phyloP scores from a whole-genome alignment of 2,113 vertebrate genomes.

The Polyodon spathula region DNA sequence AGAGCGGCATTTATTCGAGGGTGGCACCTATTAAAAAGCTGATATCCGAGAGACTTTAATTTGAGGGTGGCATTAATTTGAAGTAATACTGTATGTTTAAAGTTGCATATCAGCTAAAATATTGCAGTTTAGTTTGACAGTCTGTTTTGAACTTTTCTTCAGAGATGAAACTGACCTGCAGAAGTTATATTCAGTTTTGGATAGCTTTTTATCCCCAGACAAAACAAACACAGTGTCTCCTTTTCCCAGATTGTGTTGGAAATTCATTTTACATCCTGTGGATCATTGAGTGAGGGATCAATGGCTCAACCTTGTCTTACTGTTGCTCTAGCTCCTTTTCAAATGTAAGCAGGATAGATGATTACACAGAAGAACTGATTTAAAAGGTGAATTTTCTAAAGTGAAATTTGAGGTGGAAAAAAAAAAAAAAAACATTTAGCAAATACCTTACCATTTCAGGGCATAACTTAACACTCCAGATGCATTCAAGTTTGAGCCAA shows the following conservation, averaged over 20 bases:
- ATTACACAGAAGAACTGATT: slow-evolving; percentile 70
- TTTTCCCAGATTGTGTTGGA: slow-evolving; percentile 39
- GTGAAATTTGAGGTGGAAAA: no score
- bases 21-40: no score
- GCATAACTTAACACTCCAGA: no score
- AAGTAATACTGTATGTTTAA: no score
- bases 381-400: slow-evolving; percentile 64
- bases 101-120: no score
- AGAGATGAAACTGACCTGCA: neutral
- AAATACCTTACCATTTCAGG: no score
- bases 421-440: no score
- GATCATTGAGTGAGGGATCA: slow-evolving; percentile 48
- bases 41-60: no score
- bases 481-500: no score
- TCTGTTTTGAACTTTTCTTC: neutral
- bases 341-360: slow-evolving; percentile 84
- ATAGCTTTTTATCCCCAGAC: neutral
- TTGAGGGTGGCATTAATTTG: no score
- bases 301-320: slow-evolving; percentile 94
- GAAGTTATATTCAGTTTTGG: neutral
- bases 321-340: slow-evolving; percentile 88
- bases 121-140: neutral
- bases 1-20: no score
- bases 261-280: slow-evolving; percentile 46
- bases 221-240: slow-evolving; percentile 21